Conservation (phyloP, 1,140 invertebrate genomes). For the Ganaspis sp. region DNA sequence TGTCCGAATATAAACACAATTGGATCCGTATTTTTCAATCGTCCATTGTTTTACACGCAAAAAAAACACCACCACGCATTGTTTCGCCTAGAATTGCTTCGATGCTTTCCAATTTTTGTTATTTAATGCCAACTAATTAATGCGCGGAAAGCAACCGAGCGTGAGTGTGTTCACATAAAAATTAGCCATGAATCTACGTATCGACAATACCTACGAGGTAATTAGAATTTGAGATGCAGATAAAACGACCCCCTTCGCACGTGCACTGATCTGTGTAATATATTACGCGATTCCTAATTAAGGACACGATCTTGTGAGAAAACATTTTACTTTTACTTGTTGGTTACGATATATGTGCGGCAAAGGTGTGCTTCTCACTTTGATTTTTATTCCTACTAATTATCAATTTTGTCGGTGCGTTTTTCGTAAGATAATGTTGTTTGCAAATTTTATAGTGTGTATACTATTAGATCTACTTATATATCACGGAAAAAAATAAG, state of each 20-base stretch:
- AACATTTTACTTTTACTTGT: slow-evolving; percentile 29
- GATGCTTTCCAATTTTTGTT: slow-evolving; percentile 23
- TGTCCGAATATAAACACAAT: not conserved
- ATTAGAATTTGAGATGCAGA: slow-evolving; percentile 7
- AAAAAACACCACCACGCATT: not conserved
- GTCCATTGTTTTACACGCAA: not conserved
- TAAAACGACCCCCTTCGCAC: slow-evolving; percentile 16
- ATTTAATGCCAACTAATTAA: slow-evolving; percentile 20
- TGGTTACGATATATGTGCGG: not conserved
- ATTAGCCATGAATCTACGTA: not conserved
- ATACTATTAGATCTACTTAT: too few species aligned
- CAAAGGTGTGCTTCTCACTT: not conserved
- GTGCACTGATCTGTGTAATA: not conserved
- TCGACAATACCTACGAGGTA: slow-evolving; percentile 7
- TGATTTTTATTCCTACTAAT: not conserved
- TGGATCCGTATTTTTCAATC: not conserved
- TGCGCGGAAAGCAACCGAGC: not conserved
- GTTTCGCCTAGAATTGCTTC: not conserved
- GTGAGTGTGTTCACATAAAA: slow-evolving; percentile 6
- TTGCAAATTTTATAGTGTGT: too few species aligned
- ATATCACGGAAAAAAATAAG: too few species aligned
- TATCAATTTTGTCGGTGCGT: too few species aligned
- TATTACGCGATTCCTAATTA: slow-evolving; percentile 26
- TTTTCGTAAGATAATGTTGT: too few species aligned
- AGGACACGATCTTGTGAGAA: slow-evolving; percentile 21